Evolutionary conservation across 2,888 invertebrate species (phyloP), one percentile per base, ranked within the genome.

Genomic region (Melitaea athalia): DNA sequence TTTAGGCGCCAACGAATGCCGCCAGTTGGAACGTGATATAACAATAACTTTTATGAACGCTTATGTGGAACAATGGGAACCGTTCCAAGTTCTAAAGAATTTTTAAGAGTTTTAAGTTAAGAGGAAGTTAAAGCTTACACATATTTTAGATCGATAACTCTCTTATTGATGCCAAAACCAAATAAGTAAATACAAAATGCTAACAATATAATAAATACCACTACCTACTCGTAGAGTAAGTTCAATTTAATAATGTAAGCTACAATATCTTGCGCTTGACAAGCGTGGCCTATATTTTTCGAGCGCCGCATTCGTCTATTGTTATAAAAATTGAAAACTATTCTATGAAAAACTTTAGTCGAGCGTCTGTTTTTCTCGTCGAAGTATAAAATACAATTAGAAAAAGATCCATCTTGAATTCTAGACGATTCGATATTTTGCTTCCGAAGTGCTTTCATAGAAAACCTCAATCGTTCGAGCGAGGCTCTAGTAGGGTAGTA

Each of bases 11-110:
- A 33, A 17, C 15, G 14, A 33, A 11, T 10, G 42, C 45, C 31
- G 45, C 38, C 12, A 53, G 47, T 59, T 53, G 47, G 15, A 15
- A 63, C 59, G 52, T 50, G 50, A 63, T 42, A 50, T 2, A 24
- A 52, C 59, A 59, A 63, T 47, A 47, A 45, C 55, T 47, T 57
- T 33, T 63, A 15, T 45, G 10, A n/a, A 47, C 49, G 5, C 42
- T 49, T 59, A 49, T 12, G 38, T 59, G 14, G 57, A 47, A 45
- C 60, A 60, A 38, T 60, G 45, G 31, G 47, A 60, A 60, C 31
- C 7, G 24, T 47, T 47, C n/a, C 47, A 17, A 60, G 10, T 47
- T 47, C 31, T 12, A 45, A n/a, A 42, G 45, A 17, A 47, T 17
- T 24, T 24, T 24, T 24, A 24, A 24, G 24, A 24, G 24, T 59